Evolutionary conservation across 2,888 invertebrate species (phyloP).

Genomic region (Drosophila merina): DNA sequence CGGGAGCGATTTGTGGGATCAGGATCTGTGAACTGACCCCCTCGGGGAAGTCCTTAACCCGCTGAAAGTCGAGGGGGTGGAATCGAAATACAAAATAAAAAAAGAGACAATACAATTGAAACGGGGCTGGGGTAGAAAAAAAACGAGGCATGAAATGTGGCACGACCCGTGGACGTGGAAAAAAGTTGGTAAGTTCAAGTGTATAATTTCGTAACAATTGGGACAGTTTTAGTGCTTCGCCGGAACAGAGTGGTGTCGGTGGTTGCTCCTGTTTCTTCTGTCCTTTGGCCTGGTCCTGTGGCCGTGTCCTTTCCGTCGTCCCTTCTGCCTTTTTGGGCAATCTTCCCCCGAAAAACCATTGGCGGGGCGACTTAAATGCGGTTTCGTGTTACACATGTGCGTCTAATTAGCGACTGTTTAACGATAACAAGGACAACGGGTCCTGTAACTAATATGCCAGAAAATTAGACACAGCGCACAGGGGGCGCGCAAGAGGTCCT

Average conservation of each 20-base stretch:
- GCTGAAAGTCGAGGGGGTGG: conserved; percentile 26
- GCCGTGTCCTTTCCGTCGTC: background rate
- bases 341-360: conserved; percentile 11
- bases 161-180: conserved; percentile 1
- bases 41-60: conserved; percentile 36
- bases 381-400: conserved; percentile 82
- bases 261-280: conserved; percentile 26
- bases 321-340: background rate
- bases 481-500: background rate
- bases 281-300: conserved; percentile 6
- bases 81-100: background rate
- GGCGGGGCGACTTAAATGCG: conserved; percentile 70
- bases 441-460: conserved; percentile 41
- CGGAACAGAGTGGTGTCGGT: conserved; percentile 54
- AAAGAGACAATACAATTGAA: background rate
- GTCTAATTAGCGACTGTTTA: conserved; percentile 81
- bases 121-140: background rate
- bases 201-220: conserved; percentile 77
- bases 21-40: conserved; percentile 20
- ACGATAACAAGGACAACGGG: conserved; percentile 49
- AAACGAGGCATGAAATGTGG: conserved; percentile 5
- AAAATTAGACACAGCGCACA: conserved; percentile 23
- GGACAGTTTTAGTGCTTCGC: conserved; percentile 78
- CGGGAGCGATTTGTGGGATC: conserved; percentile 17
- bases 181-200: conserved; percentile 77